Percentiles rank a stretch among this genome's conserved stretches.
Evolutionary conservation across 2,113 vertebrate genomes (phyloP).

Genomic region (Vidua macroura): DNA sequence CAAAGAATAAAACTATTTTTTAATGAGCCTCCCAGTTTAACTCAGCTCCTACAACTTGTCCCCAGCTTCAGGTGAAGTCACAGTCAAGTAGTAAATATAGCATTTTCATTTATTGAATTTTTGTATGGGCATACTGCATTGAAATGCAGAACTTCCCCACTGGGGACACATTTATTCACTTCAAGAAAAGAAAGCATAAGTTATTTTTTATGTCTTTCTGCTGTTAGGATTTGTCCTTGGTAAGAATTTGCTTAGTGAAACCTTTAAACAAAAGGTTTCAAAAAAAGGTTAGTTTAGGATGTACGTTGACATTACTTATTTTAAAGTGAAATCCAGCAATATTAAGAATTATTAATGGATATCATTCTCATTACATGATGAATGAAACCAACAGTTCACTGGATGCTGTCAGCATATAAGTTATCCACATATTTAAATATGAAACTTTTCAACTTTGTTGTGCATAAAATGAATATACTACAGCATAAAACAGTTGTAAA

Average conservation of each 20-base stretch:
- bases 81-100: background rate
- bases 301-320: background rate
- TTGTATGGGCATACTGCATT: background rate
- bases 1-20: background rate
- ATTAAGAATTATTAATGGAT: background rate
- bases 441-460: background rate
- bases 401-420: background rate
- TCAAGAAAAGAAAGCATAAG: background rate
- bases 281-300: background rate
- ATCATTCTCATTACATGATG: background rate
- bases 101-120: background rate
- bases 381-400: background rate
- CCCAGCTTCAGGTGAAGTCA: background rate
- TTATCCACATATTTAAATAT: background rate
- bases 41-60: accelerated
- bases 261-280: background rate
- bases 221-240: background rate
- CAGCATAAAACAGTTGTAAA: background rate
- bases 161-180: background rate
- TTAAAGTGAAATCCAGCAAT: background rate
- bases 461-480: background rate
- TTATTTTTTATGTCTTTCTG: background rate
- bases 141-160: background rate
- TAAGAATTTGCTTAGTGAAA: background rate
- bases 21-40: background rate